Base-by-base conservation (phyloP, 2,888 invertebrate species). In the Odontocerum albicorne region DNA sequence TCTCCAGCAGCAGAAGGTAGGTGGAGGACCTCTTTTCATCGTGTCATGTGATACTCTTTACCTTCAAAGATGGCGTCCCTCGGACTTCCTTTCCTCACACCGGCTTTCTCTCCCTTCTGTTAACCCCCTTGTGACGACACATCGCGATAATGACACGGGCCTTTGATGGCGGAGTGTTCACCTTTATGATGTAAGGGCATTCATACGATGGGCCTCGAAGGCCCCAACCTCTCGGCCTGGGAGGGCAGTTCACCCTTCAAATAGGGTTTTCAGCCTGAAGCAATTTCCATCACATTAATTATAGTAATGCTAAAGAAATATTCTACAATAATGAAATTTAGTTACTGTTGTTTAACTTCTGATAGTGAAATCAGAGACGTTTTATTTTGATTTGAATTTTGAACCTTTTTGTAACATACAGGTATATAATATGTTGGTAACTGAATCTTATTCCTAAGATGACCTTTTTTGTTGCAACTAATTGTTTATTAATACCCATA, bases 101-200 rank as follows among this genome's bases (percentile, higher is more conserved):
- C 27, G 27, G 4, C 27, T 10, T 27, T 4, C 27, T 13, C 22
- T 19, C 12, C 36, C 51, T 16, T 36, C 22, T 21, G 32, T n/a
- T n/a, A n/a, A n/a, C n/a, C 36, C 35, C 36, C 43, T 47, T 27
- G 44, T 17, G 19, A 36, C 43, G 46, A 53, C 46, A 53, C 40
- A 53, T 40, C 52, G 55, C 46, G 59, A 59, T 59, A 59, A 59
- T 59, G 56, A 56, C 47, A 40, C 43, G 50, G 50, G 32, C 47
- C 59, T 60, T 60, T 60, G 59, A 57, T 49, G 53, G 35, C 55
- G 40, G 39, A 50, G 56, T 57, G 42, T 53, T 49, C 53, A 55
- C 59, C 59, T 59, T 59, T 59, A 49, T 59, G 50, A 58, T 45
- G 49, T 39, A 39, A 19, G 39, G 49, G 31, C 39, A 49, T 39